A percentile compares a stretch with the other conserved stretches of the same genome.
phyloP scores from a whole-genome alignment of 1,140 invertebrate species.

The Apocrypta bakeri region DNA sequence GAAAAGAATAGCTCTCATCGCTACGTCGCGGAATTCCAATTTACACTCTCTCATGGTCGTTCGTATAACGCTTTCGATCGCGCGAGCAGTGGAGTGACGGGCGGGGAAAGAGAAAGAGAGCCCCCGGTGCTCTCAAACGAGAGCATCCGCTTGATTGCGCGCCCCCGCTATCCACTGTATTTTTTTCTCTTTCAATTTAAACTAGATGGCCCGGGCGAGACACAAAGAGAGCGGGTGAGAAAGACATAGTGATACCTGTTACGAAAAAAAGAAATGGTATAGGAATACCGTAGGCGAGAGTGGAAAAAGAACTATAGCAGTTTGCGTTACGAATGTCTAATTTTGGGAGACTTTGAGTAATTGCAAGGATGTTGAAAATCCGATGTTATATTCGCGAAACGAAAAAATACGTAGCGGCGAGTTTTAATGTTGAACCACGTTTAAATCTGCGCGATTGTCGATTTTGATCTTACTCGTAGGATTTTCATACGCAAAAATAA shows the following conservation, averaged over 20 bases:
- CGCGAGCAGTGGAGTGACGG: constrained; percentile 13
- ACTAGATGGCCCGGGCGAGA: background rate
- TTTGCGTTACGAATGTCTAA: constrained; percentile 48
- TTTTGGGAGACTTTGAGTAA: constrained; percentile 47
- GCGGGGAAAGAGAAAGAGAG: constrained; percentile 20
- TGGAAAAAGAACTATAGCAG: constrained; percentile 25
- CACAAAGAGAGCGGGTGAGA: background rate
- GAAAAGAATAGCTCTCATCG: constrained; percentile 61
- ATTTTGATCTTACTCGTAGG: background rate
- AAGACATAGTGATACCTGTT: background rate
- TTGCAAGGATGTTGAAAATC: constrained; percentile 36
- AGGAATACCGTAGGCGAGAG: background rate
- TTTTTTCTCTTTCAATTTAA: constrained; percentile 52
- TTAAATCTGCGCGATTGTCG: constrained; percentile 45
- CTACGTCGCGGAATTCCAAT: constrained; percentile 72
- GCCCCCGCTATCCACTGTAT: constrained; percentile 54
- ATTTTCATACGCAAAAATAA: constrained; percentile 45
- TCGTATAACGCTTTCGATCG: constrained; percentile 54
- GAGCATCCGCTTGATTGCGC: constrained; percentile 67
- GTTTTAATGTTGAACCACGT: constrained; percentile 36
- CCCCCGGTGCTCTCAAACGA: constrained; percentile 60
- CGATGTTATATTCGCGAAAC: too few relatives aligned
- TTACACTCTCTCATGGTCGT: constrained; percentile 64
- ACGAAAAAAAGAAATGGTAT: background rate
- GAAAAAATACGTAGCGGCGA: background rate